Base-by-base conservation (phyloP, 1,140 invertebrate species). In the Daktulosphaira vitifoliae region DNA sequence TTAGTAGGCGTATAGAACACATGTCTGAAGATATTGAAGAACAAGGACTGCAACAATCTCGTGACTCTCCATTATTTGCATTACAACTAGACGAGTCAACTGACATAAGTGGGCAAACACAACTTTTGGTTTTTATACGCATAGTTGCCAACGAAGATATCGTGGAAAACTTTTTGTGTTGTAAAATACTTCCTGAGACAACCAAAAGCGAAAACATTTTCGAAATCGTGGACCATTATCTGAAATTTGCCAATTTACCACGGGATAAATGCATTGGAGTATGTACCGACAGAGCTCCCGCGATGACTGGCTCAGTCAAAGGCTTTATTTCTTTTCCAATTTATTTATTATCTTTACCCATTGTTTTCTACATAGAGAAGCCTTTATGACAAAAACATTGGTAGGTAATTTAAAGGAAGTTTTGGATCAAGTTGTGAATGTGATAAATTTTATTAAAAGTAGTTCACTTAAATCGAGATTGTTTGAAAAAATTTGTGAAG, bases 361-460 rank as follows among this genome's bases (percentile, higher is more conserved):
- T 16, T 65, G 56, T 68, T 66, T 50, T 49, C 22, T 66, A 18
- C 59, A 67, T 37, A 64, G 66, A 20, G 65, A 69, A 67, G 42
- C 15, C 26, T 44, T 69, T 38, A 38, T 42, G 52, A 20, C 54
- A 26, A 67, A 69, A 33, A 29, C 8, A n/a, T 18, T 67, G 8
- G 65, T 48, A 50, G 46, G 37, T 16, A 13, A 52, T 38, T 65
- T 68, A 46, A 65, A 65, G 22, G 33, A 37, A 50, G 59, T 65
- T 49, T 37, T 69, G 8, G 38, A 67, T 56, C 54, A 65, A 48
- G 23, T 62, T 42, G 66, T 68, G 23, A 46, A 48, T 38, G 38
- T 67, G 39, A 49, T 71, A n/a, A n/a, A n/a, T n/a, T n/a, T n/a
- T n/a, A n/a, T n/a, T n/a, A n/a, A n/a, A n/a, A n/a, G n/a, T n/a